Conservation (phyloP, 2,797 vertebrate species). For the Coracias cyanogaster region DNA sequence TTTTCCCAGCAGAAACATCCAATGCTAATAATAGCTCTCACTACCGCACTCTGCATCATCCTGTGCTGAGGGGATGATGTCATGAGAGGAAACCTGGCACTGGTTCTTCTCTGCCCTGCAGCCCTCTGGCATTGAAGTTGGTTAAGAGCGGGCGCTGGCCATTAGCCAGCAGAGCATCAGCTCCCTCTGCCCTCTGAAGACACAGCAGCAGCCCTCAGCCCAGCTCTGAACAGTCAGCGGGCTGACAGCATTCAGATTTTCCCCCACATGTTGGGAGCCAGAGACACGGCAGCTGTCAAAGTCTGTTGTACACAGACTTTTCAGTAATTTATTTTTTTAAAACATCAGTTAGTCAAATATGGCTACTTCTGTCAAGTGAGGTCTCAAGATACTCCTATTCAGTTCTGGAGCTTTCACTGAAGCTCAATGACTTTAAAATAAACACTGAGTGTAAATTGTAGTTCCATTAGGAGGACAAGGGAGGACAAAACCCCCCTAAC, state of each 20-base stretch:
- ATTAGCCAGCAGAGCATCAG: neutral
- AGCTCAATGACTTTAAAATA: neutral
- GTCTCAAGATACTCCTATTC: neutral
- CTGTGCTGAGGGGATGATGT: neutral
- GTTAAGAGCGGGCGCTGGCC: neutral
- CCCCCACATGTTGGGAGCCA: fast-evolving
- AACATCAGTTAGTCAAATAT: neutral
- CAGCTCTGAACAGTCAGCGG: neutral
- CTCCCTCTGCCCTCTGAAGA: neutral
- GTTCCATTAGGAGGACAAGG: neutral
- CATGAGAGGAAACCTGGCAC: neutral
- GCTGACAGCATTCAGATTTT: neutral
- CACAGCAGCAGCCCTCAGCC: fast-evolving
- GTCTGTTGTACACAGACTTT: too few relatives aligned
- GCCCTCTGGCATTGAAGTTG: neutral
- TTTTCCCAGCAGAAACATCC: fast-evolving
- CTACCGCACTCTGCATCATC: fast-evolving
- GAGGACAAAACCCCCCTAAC: neutral
- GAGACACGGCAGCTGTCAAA: fast-evolving
- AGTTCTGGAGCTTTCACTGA: neutral
- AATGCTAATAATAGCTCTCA: neutral
- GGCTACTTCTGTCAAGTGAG: neutral
- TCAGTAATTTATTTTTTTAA: neutral
- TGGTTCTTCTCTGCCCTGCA: neutral
- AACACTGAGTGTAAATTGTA: neutral